These are phyloP conservation scores for Iselma pallidipennis DNA, from an alignment of 2,888 invertebrate genomes.

Conservation along the genomic window DNA sequence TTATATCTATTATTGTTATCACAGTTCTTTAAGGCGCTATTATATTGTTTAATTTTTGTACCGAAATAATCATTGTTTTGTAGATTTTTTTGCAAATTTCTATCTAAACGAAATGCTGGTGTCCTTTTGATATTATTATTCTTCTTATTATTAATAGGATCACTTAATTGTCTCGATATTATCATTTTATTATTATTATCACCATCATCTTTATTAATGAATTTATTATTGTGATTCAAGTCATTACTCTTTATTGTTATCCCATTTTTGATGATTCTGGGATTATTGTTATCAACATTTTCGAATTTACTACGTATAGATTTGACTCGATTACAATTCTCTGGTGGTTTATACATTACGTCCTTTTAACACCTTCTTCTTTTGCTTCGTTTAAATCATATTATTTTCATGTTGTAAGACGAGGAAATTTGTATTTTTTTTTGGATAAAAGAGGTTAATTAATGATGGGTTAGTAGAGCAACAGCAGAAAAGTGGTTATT, in stretches of 20 bases:
- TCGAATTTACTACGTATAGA: slow-evolving; percentile 69
- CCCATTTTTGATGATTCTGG: slow-evolving; percentile 17
- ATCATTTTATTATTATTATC: slow-evolving; percentile 15
- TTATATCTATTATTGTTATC: slow-evolving; percentile 28
- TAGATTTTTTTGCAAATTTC: slow-evolving; percentile 38
- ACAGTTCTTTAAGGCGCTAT: slow-evolving; percentile 44
- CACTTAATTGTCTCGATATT: slow-evolving; percentile 52
- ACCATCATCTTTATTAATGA: background rate
- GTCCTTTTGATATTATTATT: slow-evolving; percentile 59
- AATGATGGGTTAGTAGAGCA: background rate
- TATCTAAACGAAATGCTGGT: slow-evolving; percentile 62
- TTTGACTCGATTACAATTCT: slow-evolving; percentile 61
- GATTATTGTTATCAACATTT: slow-evolving; percentile 42
- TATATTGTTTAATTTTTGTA: slow-evolving; percentile 44
- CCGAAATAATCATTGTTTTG: slow-evolving; percentile 36
- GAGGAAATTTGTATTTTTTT: too few relatives aligned
- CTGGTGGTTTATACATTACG: slow-evolving; percentile 54
- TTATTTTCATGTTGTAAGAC: too few relatives aligned
- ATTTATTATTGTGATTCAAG: slow-evolving; percentile 17
- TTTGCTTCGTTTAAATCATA: background rate
- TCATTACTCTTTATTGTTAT: slow-evolving; percentile 29
- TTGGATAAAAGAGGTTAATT: background rate
- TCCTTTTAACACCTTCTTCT: too few relatives aligned
- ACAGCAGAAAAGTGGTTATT: background rate
- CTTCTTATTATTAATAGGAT: slow-evolving; percentile 53